Conservation (phyloP, 2,797 vertebrate genomes). For the Pseudocheirus occidentalis region DNA sequence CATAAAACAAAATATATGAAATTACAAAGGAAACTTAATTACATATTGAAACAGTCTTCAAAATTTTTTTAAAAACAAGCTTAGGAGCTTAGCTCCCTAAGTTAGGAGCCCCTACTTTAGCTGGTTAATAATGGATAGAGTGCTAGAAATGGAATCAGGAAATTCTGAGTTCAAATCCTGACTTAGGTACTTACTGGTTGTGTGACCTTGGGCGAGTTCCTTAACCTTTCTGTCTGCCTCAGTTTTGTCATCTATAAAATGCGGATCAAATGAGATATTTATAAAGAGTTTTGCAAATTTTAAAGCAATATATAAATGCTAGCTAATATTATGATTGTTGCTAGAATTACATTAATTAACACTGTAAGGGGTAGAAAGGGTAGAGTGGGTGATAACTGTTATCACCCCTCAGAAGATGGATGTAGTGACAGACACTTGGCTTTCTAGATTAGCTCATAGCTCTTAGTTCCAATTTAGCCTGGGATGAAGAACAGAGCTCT, state of each 20-base stretch:
- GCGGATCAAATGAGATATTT: neutral
- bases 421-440: neutral
- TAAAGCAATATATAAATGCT: neutral
- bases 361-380: neutral
- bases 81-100: neutral
- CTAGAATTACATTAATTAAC: neutral
- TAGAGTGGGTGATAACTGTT: neutral
- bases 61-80: neutral
- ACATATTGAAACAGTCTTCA: neutral
- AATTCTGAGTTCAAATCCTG: neutral
- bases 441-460: neutral
- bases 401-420: neutral
- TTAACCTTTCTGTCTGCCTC: neutral
- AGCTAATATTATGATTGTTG: neutral
- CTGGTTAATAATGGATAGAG: neutral
- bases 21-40: neutral
- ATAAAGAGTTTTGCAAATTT: neutral
- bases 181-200: neutral
- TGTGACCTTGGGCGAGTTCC: neutral
- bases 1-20: neutral
- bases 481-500: neutral
- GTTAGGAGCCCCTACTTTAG: neutral
- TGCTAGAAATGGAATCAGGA: neutral
- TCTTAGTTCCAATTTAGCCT: constrained; percentile 23
- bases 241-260: neutral